Evolutionary conservation across 2,113 vertebrate species (phyloP), one percentile per base, ranked within the genome.

Genomic region (Merops nubicus): DNA sequence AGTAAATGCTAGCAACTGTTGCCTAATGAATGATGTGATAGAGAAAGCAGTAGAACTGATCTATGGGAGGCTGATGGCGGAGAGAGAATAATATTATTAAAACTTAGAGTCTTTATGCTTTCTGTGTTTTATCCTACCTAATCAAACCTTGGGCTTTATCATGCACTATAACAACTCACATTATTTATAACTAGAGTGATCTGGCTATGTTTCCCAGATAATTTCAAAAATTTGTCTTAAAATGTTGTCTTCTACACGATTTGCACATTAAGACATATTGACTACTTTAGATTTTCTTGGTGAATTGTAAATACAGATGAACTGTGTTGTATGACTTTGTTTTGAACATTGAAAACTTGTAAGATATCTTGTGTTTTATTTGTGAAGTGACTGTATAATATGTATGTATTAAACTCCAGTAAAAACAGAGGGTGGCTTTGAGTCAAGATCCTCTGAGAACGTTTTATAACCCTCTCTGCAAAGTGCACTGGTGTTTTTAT

Each of bases 401-500:
- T 29, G 48, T 84, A 87, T 56, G 38, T 84, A 84, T 77, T 93
- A 91, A 85, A 45, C 54, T 60, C 91, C 85, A 77, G 67, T 88
- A 77, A 95, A 96, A 93, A 62, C 31, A 74, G 57, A 79, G 57
- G 33, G 40, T 85, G 50, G 25, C 63, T 94, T 93, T 85, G 59
- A 95, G 75, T 95, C 82, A 91, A 59, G 63, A 94, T 93, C 74
- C 38, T 94, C 50, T 40, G 34, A 86, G 72, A 88, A 93, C 48
- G 70, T 91, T 95, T 96, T 96, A 96, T 92, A 88, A 88, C 59
- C 47, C 14, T 26, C 77, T 68, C 79, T 88, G 59, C 43, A 79
- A 93, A 79, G 48, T 85, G 63, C 28, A 62, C 13, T 31, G 13
- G 4, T 89, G 36, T n/a, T 96, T 95, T 91, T 88, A 94, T 92